Evolutionary conservation across 2,888 invertebrate genomes (phyloP).

Genomic region (Epistrophella euchroma): DNA sequence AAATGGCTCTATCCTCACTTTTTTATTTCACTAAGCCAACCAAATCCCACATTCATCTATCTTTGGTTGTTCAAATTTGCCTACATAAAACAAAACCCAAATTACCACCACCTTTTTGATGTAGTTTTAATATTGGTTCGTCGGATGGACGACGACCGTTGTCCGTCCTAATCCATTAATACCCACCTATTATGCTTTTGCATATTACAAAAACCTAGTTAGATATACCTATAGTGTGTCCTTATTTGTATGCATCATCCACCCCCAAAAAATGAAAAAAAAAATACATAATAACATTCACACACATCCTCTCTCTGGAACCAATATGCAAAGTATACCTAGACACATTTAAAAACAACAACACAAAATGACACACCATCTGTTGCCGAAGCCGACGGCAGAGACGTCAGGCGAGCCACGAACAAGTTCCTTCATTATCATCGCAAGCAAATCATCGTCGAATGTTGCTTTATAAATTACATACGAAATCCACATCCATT

Average conservation of each 20-base stretch:
- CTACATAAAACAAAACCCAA: slow-evolving; percentile 13
- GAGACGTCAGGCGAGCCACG: slow-evolving; percentile 26
- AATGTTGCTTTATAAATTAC: slow-evolving; percentile 62
- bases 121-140: slow-evolving; percentile 64
- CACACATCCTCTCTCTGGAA: slow-evolving; percentile 48
- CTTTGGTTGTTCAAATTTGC: background rate
- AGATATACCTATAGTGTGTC: background rate
- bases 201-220: slow-evolving; percentile 20
- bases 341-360: slow-evolving; percentile 57
- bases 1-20: background rate
- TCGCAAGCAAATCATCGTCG: slow-evolving; percentile 71
- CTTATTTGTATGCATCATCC: slow-evolving; percentile 66
- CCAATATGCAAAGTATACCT: slow-evolving; percentile 75
- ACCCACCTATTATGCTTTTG: slow-evolving; percentile 52
- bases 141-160: background rate
- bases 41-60: slow-evolving; percentile 1
- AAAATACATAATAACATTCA: background rate
- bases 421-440: slow-evolving; percentile 20
- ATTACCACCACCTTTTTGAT: slow-evolving; percentile 49
- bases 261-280: slow-evolving; percentile 43
- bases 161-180: slow-evolving; percentile 71
- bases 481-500: slow-evolving; percentile 70
- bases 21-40: slow-evolving; percentile 27
- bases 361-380: slow-evolving; percentile 56
- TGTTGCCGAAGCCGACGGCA: slow-evolving; percentile 65